Conservation (phyloP, 2,113 vertebrate genomes). For the Helogale parvula region DNA sequence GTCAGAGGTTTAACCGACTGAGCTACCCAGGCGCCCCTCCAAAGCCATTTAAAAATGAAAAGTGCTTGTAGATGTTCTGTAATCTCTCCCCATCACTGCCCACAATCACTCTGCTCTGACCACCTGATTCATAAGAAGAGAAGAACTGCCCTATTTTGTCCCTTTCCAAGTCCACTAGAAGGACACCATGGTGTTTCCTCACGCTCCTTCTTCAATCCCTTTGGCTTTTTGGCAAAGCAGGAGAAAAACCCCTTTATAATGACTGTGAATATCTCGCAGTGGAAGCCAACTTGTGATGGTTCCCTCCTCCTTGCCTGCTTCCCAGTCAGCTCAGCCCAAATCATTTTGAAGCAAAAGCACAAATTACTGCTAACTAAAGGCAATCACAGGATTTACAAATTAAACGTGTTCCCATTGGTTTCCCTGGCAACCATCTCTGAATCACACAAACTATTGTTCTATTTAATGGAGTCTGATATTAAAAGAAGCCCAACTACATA, state of each 20-base stretch:
- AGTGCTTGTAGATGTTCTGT: not conserved
- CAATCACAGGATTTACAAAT: conserved; percentile 60
- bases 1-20: too few relatives aligned
- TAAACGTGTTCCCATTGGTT: conserved; percentile 35
- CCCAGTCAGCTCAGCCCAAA: not conserved
- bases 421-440: conserved; percentile 55
- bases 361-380: conserved; percentile 26
- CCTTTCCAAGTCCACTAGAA: not conserved
- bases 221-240: not conserved
- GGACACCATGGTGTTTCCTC: not conserved
- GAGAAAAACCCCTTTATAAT: not conserved
- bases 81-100: not conserved
- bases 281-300: not conserved
- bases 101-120: not conserved
- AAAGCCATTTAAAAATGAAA: not conserved
- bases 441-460: conserved; percentile 22
- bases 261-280: rapidly evolving
- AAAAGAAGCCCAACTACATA: not conserved
- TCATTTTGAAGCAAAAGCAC: not conserved
- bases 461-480: not conserved
- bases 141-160: not conserved
- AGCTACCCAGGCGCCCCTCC: not conserved
- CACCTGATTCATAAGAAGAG: not conserved
- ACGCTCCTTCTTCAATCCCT: not conserved
- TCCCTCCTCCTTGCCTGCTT: not conserved